These are phyloP conservation scores for Burhinus oedicnemus DNA, from an alignment of 2,113 vertebrate species.

Conservation along the genomic window DNA sequence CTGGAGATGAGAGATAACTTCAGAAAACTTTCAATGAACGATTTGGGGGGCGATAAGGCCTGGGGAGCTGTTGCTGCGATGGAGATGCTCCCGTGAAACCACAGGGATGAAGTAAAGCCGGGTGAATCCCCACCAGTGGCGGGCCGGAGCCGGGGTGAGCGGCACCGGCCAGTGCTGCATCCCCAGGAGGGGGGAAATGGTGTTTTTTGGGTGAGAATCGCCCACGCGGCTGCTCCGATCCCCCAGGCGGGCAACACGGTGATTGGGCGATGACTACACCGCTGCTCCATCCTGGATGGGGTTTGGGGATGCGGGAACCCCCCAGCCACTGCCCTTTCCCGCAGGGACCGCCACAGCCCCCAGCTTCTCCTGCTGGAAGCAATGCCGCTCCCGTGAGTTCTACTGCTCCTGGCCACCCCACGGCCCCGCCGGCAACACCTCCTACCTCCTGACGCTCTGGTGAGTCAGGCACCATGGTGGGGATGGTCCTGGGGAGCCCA, in stretches of 20 bases:
- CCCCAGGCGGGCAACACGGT: fast-evolving
- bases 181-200: neutral
- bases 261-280: fast-evolving
- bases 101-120: neutral
- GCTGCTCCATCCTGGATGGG: neutral
- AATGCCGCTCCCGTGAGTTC: neutral
- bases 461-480: neutral
- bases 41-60: neutral
- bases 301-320: neutral
- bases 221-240: neutral
- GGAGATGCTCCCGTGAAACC: neutral
- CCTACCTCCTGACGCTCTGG: conserved; percentile 67
- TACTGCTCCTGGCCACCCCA: conserved; percentile 60
- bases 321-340: neutral
- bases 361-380: conserved; percentile 64
- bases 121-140: neutral
- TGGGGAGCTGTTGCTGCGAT: neutral
- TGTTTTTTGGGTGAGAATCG: neutral
- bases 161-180: fast-evolving
- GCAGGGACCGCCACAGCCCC: neutral
- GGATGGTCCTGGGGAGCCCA: neutral
- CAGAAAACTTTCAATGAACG: neutral
- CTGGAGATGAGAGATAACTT: neutral
- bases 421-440: neutral
- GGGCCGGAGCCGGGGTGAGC: fast-evolving